Conservation (phyloP, 2,888 invertebrate genomes). For the Sinopyrophorus schimmeli region DNA sequence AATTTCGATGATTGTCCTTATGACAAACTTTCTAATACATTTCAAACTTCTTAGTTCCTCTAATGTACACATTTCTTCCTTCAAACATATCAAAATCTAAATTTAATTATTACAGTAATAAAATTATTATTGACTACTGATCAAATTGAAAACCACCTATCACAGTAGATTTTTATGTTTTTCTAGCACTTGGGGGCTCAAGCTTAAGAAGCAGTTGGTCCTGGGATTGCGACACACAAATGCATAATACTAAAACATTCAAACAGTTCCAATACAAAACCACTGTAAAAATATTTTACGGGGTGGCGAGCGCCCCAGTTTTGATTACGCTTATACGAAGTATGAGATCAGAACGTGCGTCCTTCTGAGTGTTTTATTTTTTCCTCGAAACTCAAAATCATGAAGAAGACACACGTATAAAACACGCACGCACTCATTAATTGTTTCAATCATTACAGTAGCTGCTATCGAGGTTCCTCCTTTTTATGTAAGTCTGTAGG, state of each 20-base stretch:
- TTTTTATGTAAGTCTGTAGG: constrained; percentile 64
- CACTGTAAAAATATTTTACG: constrained; percentile 51
- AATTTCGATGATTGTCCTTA: too few species aligned
- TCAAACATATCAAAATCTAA: too few species aligned
- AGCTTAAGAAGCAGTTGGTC: constrained; percentile 21
- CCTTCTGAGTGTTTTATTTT: constrained; percentile 22
- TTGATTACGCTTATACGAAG: constrained; percentile 31
- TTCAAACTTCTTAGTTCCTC: too few species aligned
- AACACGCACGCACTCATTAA: constrained; percentile 15
- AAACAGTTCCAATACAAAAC: constrained; percentile 44
- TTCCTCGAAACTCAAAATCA: constrained; percentile 23
- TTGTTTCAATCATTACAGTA: constrained; percentile 23
- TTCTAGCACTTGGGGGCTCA: constrained; percentile 10
- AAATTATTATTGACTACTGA: too few species aligned
- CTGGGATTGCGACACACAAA: constrained; percentile 36
- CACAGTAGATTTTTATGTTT: constrained; percentile 21
- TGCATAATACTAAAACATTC: constrained; percentile 38
- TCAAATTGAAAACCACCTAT: constrained; percentile 5
- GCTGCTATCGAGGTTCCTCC: constrained; percentile 63
- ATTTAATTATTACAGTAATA: too few species aligned
- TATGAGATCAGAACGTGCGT: constrained; percentile 32
- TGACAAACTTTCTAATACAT: too few species aligned
- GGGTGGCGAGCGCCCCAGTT: constrained; percentile 27
- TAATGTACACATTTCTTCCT: too few species aligned
- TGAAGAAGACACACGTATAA: constrained; percentile 19